Evolutionary conservation across 1,140 invertebrate genomes (phyloP).

Genomic region (Ips typographus): DNA sequence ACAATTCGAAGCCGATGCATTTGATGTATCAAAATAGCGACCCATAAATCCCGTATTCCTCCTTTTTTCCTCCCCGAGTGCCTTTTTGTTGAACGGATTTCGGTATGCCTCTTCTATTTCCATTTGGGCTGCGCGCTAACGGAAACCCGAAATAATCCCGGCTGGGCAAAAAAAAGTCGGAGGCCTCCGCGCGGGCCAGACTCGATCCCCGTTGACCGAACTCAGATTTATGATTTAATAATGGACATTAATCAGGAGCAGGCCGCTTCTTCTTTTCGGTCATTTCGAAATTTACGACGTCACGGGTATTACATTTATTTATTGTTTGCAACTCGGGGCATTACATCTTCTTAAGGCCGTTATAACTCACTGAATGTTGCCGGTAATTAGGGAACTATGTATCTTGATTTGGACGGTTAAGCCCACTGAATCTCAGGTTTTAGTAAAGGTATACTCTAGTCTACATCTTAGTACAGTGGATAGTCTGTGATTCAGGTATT

Average conservation of each 20-base stretch:
- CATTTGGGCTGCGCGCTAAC: background rate
- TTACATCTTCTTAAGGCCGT: slow-evolving; percentile 6
- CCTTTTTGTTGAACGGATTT: background rate
- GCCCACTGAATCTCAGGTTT: no score
- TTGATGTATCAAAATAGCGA: slow-evolving; percentile 12
- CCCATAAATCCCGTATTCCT: slow-evolving; percentile 7
- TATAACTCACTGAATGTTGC: slow-evolving; percentile 2
- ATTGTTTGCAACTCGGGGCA: slow-evolving; percentile 15
- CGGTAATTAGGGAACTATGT: slow-evolving; percentile 1
- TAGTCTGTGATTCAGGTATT: no score
- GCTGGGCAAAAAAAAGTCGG: no score
- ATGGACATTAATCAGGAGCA: slow-evolving; percentile 28
- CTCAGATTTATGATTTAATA: slow-evolving; percentile 33
- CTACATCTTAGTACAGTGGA: no score
- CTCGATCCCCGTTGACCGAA: background rate
- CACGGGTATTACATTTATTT: slow-evolving; percentile 25
- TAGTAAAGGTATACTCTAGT: no score
- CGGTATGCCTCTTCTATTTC: background rate
- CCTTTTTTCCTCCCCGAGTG: slow-evolving; percentile 4
- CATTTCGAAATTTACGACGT: slow-evolving; percentile 23
- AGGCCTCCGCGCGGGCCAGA: no score
- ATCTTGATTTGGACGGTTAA: background rate
- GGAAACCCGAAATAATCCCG: no score
- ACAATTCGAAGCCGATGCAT: background rate
- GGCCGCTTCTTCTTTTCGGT: slow-evolving; percentile 25